These are phyloP conservation scores for Gallinago paraguaiae DNA, from an alignment of 2,113 vertebrate species.

Conservation along the genomic window DNA sequence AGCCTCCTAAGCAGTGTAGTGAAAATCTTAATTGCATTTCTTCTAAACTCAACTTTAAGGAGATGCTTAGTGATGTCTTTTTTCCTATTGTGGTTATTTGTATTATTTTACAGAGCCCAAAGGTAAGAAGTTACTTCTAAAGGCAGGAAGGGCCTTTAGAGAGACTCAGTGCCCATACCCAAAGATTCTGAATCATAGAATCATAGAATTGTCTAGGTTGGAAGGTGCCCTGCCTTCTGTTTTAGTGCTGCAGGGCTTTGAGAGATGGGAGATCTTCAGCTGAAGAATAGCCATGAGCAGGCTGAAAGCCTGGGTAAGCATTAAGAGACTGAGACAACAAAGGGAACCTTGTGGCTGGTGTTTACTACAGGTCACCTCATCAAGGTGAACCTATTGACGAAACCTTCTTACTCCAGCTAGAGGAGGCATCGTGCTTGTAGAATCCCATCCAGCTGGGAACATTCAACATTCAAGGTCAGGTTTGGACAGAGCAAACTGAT, in stretches of 20 bases:
- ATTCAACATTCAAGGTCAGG: not conserved
- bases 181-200: not conserved
- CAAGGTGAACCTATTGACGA: not conserved
- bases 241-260: not conserved
- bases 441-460: not conserved
- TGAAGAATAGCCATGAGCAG: not conserved
- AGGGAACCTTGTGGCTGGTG: not conserved
- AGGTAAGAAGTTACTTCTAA: not conserved
- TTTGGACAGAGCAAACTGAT: not conserved
- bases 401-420: not conserved
- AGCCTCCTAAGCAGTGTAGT: not conserved
- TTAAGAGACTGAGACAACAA: not conserved
- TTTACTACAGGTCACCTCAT: not conserved
- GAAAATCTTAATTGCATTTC: not conserved
- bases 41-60: not conserved
- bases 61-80: not conserved
- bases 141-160: not conserved
- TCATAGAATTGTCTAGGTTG: too few relatives aligned
- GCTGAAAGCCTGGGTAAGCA: not conserved
- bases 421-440: not conserved
- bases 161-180: fast-evolving
- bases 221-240: not conserved
- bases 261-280: not conserved
- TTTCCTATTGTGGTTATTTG: not conserved
- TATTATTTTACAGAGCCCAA: not conserved